Percentiles rank a stretch among this genome's conserved stretches.
Conservation (phyloP, 2,888 invertebrate genomes). For the Lepidonotus clava region DNA sequence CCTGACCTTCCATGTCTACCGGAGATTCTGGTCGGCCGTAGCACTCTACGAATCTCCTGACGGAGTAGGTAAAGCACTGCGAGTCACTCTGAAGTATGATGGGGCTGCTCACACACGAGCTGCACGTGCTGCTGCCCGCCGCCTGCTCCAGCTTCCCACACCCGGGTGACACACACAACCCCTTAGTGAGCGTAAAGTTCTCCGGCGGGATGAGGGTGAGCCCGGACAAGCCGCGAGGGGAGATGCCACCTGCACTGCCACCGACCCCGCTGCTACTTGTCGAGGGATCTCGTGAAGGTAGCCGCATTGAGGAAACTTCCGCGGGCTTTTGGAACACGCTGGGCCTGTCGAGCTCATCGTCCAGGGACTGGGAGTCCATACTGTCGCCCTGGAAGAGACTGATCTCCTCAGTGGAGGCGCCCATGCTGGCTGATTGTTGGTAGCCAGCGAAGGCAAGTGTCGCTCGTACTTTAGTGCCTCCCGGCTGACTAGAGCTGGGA, state of each 20-base stretch:
- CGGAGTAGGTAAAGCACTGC: conserved; percentile 78
- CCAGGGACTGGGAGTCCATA: conserved; percentile 55
- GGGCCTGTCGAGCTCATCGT: conserved; percentile 30
- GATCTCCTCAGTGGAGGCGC: conserved; percentile 55
- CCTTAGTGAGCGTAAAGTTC: conserved; percentile 54
- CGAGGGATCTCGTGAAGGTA: neutral
- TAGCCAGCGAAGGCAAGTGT: conserved; percentile 60
- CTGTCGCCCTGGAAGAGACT: conserved; percentile 56
- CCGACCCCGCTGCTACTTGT: neutral
- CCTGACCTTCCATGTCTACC: conserved; percentile 76
- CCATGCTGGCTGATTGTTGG: conserved; percentile 60
- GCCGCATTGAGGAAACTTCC: conserved; percentile 28
- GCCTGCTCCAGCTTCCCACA: conserved; percentile 58
- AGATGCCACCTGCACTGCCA: neutral
- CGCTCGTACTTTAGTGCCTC: conserved; percentile 54
- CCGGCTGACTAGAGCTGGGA: conserved; percentile 53
- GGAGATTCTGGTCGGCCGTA: conserved; percentile 70
- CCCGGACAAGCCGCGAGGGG: conserved; percentile 39
- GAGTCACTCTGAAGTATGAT: conserved; percentile 77
- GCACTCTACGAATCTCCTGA: conserved; percentile 73
- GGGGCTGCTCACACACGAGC: conserved; percentile 72
- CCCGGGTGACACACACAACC: conserved; percentile 61
- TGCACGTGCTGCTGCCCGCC: conserved; percentile 84
- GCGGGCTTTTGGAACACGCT: conserved; percentile 55
- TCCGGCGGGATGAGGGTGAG: conserved; percentile 58